Evolutionary conservation across 1,140 invertebrate genomes (phyloP), one percentile per base, ranked within the genome.

Genomic region (Papilio aristodemus): DNA sequence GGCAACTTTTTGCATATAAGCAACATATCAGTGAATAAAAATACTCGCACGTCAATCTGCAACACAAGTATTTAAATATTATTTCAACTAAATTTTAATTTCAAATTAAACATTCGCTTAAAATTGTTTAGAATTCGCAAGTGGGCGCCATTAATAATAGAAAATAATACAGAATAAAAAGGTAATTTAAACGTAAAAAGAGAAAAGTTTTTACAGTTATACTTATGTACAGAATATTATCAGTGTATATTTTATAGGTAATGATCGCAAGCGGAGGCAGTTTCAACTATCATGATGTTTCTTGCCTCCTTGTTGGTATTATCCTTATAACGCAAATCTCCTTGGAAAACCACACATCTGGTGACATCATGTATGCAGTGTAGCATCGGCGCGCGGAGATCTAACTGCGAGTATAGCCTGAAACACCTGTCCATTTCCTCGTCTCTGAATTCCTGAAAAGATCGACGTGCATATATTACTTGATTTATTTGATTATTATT

Each of bases 321-420:
- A 71, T 90, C 89, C 59, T 79, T 85, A 66, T 81, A 89, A 8
- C 87, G 81, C 6, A 91, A 62, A 14, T 91, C 84, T 5, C 96
- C 97, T 85, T 98, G 96, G 68, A 96, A 92, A 22, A 99, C 92
- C n/a, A 99, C 91, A 70, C 95, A 94, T 11, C 98, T 92, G 67
- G 94, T 93, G 50, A 96, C 93, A 66, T 94, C 93, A 7, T 93
- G 92, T 17, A 94, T 92, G 84, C 97, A 98, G 70, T 96, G 95
- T 0, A 96, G 94, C 95, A 99, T 98, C 11, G 97, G 96, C 19
- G 94, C 93, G 36, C 93, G 95, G 22, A 99, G 93, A 89, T 98
- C 96, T 38, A 97, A 92, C 76, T 93, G 94, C 71, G 94, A 69
- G 91, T 89, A 70, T 93, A 93, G 19, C 72, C 60, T 72, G 60